Base-by-base conservation (phyloP, 2,888 invertebrate species). In the Phaedon cochleariae region DNA sequence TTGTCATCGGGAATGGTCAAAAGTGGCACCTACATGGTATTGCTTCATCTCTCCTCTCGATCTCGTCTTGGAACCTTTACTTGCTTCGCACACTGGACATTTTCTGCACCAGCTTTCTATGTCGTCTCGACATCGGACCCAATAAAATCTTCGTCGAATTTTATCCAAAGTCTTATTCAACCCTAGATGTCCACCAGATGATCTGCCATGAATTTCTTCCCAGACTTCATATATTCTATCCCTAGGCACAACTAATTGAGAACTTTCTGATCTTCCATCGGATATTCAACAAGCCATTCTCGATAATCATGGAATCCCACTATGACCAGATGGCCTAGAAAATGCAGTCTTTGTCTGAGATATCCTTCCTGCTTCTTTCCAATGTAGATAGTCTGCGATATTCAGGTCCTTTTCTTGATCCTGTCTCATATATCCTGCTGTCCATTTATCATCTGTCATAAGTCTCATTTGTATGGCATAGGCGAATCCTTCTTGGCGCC, bases 11-110 rank as follows among this genome's bases (percentile, higher is more conserved):
- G 10, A 73, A 73, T 5, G 68, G 71, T 9, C 67, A 3, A 73
- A 62, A 52, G 74, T 70, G 6, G 75, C 63, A 10, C 71, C 71
- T 15, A 75, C 68, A 74, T 17, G 69, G 70, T n/a, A 68, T 64
- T 10, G 66, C 37, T 22, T 15, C 49, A 49, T 37, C 20, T 53
- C 52, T 31, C 67, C 52, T 68, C 59, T 21, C 7, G 22, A 21
- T 22, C 59, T 41, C 1, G 59, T 59, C 9, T 51, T n/a, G 0
- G 60, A 65, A 17, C 55, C 34, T 29, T 46, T 51, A 31, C 17
- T 63, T 3, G 58, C 53, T 10, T n/a, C 49, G 46, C 54, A 59
- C 12, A 5, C 15, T 20, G 4, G 20, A 34, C 60, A 59, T 31
- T 31, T 21, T 9, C 48, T 18, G 31, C 46, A 57, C 53, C 53